phyloP scores from a whole-genome alignment of 92 coral and sea anemone genomes.

The Heliopora coerulea region DNA sequence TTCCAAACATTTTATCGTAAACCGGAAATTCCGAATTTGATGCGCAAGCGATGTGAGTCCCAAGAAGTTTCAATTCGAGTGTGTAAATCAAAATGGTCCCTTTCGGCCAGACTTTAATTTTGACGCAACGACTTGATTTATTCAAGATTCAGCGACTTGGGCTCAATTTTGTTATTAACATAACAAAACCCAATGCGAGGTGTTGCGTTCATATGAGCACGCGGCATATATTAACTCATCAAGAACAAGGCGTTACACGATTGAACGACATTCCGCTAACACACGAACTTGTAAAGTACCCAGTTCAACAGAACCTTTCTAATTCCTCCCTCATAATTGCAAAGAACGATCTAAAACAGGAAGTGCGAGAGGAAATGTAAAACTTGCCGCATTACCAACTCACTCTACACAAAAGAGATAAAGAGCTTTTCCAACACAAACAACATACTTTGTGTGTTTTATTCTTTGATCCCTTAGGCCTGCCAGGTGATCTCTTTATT shows the following conservation, averaged over 20 bases:
- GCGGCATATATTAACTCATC: neutral
- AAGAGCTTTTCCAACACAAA: neutral
- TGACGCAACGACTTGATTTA: no score
- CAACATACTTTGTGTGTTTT: slow-evolving; percentile 78
- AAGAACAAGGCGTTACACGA: no score
- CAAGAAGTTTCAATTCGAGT: no score
- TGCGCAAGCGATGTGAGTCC: neutral
- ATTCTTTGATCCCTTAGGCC: slow-evolving; percentile 95
- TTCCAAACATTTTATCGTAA: neutral
- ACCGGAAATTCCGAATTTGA: neutral
- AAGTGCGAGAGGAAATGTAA: neutral
- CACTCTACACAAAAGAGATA: neutral
- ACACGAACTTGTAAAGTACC: neutral
- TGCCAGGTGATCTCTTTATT: slow-evolving; percentile 76
- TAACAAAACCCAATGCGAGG: neutral
- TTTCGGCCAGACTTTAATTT: no score
- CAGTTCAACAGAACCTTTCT: neutral
- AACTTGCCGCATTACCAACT: neutral
- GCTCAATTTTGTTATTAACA: neutral
- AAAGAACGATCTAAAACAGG: neutral
- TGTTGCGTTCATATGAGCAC: neutral
- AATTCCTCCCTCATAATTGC: neutral
- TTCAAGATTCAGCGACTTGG: no score
- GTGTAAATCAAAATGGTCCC: no score
- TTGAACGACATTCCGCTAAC: neutral